Conservation (phyloP, 1,140 invertebrate genomes). For the Diachasmimorpha longicaudata region DNA sequence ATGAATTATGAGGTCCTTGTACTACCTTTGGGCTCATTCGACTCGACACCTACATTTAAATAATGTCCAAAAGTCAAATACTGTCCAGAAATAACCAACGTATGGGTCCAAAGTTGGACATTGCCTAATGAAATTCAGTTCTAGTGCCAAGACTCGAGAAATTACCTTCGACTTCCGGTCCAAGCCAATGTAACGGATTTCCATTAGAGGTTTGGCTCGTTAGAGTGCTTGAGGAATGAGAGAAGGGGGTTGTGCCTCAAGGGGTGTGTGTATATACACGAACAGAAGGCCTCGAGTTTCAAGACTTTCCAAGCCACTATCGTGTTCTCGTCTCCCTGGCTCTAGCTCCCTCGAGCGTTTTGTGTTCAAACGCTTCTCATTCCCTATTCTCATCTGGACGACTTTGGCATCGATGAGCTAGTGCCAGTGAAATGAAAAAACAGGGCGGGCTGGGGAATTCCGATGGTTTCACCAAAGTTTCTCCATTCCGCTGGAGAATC, state of each 20-base stretch:
- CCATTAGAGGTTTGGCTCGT: constrained; percentile 33
- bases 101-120: not conserved
- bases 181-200: constrained; percentile 29
- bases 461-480: not conserved
- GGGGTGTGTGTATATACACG: not conserved
- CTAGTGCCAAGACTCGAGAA: constrained; percentile 21
- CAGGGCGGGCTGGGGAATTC: not conserved
- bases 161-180: constrained; percentile 29
- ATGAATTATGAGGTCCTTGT: too few species aligned
- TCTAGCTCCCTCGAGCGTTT: not conserved
- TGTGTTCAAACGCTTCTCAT: constrained; percentile 12
- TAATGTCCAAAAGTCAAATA: not conserved
- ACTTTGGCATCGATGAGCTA: constrained; percentile 1
- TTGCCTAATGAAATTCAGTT: constrained; percentile 25
- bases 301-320: constrained; percentile 7
- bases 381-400: constrained; percentile 6
- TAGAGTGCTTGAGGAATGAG: not conserved
- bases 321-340: constrained; percentile 2
- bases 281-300: constrained; percentile 9
- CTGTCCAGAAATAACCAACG: not conserved
- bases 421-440: not conserved
- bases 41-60: not conserved
- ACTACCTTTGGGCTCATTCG: not conserved
- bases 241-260: not conserved
- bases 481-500: not conserved